Evolutionary conservation across 2,888 invertebrate genomes (phyloP).

Genomic region (Troides aeacus): DNA sequence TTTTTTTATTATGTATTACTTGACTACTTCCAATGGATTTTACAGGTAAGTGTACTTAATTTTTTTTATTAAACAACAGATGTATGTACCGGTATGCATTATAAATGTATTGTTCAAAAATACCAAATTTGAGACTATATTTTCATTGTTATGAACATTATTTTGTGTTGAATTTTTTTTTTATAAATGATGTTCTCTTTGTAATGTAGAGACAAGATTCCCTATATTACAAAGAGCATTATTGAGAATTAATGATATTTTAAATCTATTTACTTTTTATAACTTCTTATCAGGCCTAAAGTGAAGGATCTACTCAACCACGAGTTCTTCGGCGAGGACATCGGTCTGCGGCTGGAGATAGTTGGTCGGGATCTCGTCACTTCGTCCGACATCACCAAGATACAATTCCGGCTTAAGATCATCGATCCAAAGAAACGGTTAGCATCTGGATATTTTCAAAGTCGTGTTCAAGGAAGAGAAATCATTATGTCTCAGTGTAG

Average conservation of each 20-base stretch:
- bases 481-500: too few relatives aligned
- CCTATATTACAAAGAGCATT: too few relatives aligned
- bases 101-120: too few relatives aligned
- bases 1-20: slow-evolving; percentile 1
- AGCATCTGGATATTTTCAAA: slow-evolving; percentile 20
- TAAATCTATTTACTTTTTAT: neutral
- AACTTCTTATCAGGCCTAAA: slow-evolving; percentile 82
- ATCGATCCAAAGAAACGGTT: slow-evolving; percentile 96
- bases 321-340: slow-evolving; percentile 98
- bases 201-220: too few relatives aligned
- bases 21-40: slow-evolving; percentile 2
- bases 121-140: too few relatives aligned
- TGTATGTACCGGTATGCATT: too few relatives aligned
- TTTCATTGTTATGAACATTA: too few relatives aligned
- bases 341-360: slow-evolving; percentile 83
- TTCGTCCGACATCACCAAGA: slow-evolving; percentile 83
- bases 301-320: slow-evolving; percentile 96
- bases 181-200: too few relatives aligned
- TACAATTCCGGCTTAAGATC: slow-evolving; percentile 94
- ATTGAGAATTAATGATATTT: too few relatives aligned
- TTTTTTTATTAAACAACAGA: too few relatives aligned
- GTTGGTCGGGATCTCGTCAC: slow-evolving; percentile 83
- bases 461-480: too few relatives aligned
- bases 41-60: neutral
- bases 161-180: too few relatives aligned